Percentiles rank a stretch among this genome's conserved stretches.
Conservation (phyloP, 2,888 invertebrate species). For the Stenolophus ochropezus region DNA sequence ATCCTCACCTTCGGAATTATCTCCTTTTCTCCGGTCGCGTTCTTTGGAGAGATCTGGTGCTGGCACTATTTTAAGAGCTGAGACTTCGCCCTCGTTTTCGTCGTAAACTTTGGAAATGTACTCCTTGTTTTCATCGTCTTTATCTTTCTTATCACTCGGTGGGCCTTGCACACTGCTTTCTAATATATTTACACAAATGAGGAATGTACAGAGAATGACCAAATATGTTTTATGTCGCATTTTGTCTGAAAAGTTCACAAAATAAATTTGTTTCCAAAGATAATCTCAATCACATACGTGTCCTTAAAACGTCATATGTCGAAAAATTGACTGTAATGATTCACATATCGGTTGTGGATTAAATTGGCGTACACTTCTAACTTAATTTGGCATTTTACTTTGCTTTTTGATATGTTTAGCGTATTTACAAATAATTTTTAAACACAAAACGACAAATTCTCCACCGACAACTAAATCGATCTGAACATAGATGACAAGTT, state of each 20-base stretch:
- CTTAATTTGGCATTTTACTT: slow-evolving; percentile 14
- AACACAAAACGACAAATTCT: slow-evolving; percentile 28
- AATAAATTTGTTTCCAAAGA: slow-evolving; percentile 16
- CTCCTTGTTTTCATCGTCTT: slow-evolving; percentile 68
- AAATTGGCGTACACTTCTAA: neutral
- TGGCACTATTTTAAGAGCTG: slow-evolving; percentile 70
- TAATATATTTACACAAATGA: slow-evolving; percentile 37
- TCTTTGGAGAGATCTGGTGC: slow-evolving; percentile 72
- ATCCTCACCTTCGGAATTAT: slow-evolving; percentile 26
- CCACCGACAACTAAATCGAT: slow-evolving; percentile 35
- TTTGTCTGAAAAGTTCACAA: slow-evolving; percentile 46
- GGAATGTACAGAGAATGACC: slow-evolving; percentile 42
- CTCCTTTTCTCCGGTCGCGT: slow-evolving; percentile 69
- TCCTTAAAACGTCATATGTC: slow-evolving; percentile 56
- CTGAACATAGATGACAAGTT: slow-evolving; percentile 35
- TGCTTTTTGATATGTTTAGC: slow-evolving; percentile 24
- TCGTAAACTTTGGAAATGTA: slow-evolving; percentile 68
- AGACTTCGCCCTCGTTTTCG: slow-evolving; percentile 67
- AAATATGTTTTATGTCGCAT: slow-evolving; percentile 56
- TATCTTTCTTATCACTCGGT: slow-evolving; percentile 62
- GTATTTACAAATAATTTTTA: slow-evolving; percentile 53
- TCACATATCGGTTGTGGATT: slow-evolving; percentile 40
- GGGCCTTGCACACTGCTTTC: slow-evolving; percentile 63
- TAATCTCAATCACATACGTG: slow-evolving; percentile 54
- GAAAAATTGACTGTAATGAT: slow-evolving; percentile 15